A percentile compares a stretch with the other conserved stretches of the same genome.
phyloP scores from a whole-genome alignment of 2,888 invertebrate species.

The Ochropleura leucogaster region DNA sequence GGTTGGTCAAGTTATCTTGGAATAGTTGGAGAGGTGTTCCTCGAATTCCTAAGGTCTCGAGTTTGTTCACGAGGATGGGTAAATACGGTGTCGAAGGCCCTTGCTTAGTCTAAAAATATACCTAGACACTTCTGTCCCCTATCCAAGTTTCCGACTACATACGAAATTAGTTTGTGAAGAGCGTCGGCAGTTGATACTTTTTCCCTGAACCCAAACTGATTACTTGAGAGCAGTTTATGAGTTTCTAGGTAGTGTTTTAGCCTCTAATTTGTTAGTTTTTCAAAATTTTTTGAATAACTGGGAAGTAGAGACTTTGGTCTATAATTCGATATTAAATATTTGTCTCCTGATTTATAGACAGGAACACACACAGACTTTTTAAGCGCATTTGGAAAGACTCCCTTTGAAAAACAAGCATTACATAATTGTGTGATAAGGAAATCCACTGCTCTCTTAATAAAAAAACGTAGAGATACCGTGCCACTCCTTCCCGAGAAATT shows the following conservation, averaged over 20 bases:
- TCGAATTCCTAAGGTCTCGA: too few relatives aligned
- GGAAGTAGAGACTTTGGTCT: background rate
- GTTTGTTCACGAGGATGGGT: too few relatives aligned
- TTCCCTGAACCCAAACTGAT: too few relatives aligned
- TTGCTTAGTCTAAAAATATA: too few relatives aligned
- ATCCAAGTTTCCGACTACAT: too few relatives aligned
- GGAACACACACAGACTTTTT: background rate
- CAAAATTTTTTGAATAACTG: background rate
- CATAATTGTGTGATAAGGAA: background rate
- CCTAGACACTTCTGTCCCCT: too few relatives aligned
- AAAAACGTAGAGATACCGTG: background rate
- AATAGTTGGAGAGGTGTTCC: too few relatives aligned
- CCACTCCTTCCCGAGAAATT: constrained; percentile 1
- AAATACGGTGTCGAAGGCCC: too few relatives aligned
- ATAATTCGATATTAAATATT: background rate
- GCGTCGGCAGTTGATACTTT: too few relatives aligned
- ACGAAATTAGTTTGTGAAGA: too few relatives aligned
- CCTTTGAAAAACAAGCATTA: background rate
- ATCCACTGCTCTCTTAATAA: background rate
- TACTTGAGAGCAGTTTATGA: background rate
- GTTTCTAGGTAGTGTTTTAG: constrained; percentile 1
- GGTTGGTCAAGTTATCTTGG: background rate
- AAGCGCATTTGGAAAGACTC: background rate
- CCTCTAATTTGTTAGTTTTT: background rate
- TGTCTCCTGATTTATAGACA: background rate